Evolutionary conservation across 1,140 invertebrate genomes (phyloP), one percentile per base, ranked within the genome.

Genomic region (Hirudo medicinalis): DNA sequence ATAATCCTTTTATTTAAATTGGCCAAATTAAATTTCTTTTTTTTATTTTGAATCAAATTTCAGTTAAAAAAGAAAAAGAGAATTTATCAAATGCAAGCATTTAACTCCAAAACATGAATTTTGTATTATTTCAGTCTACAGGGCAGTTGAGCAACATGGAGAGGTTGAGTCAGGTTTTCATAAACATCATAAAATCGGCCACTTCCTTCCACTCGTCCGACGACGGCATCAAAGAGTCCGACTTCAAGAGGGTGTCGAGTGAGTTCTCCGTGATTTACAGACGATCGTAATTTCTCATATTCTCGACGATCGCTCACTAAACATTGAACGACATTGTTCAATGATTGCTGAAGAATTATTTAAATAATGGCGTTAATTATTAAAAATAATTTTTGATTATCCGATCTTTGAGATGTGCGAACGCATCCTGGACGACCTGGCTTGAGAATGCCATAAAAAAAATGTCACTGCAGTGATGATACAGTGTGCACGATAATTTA

Each of bases 101-200:
- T 63, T 63, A 25, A 63, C 57, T 63, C 1, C 57, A 63, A 4
- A 63, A 49, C 20, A n/a, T 20, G 17, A 63, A 15, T 63, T 63
- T 63, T 63, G 22, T 25, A 63, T 63, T 63, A 4, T 19, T 19
- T 25, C 11, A 63, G 57, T 63, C 57, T 63, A 25, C 57, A 25
- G 57, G 57, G 9, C 57, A 63, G 19, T 63, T 63, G 29, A 63
- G 57, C 57, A 63, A 63, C 57, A 32, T 25, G 22, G 29, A 63
- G 57, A 63, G 29, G 11, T 20, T 63, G 57, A 32, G 22, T 32
- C 29, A 25, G 22, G 11, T 22, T 63, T 63, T 63, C 29, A 22
- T 25, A 11, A 63, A 32, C 19, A 22, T 63, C 22, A 63, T 63
- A 13, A 13, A 11, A 13, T 32, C 22, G 8, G 57, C 57, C 57